Percentiles rank a stretch among this genome's conserved stretches.
Conservation (phyloP, 1,140 invertebrate species). For the Drusus annulatus region DNA sequence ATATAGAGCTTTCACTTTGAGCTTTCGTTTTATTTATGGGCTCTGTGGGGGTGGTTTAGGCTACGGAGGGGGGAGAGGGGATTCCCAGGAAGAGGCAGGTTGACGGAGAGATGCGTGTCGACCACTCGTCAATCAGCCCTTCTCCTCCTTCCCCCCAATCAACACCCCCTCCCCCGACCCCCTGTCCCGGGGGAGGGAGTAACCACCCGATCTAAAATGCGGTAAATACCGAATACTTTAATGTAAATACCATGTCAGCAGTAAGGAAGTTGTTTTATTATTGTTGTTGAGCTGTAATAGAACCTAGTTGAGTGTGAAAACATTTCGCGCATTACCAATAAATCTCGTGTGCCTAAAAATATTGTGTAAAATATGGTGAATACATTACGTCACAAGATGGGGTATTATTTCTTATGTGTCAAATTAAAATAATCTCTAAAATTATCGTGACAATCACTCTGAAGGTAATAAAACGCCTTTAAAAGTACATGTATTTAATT, state of each 20-base stretch:
- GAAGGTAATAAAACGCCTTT: no score
- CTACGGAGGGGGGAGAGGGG: neutral
- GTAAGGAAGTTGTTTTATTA: neutral
- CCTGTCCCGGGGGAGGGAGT: neutral
- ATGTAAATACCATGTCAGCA: neutral
- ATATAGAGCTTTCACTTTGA: slow-evolving; percentile 13
- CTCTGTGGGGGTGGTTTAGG: neutral
- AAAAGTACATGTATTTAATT: no score
- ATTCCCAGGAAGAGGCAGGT: slow-evolving; percentile 29
- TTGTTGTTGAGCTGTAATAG: no score
- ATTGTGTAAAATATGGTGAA: no score
- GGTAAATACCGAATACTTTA: neutral
- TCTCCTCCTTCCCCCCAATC: slow-evolving; percentile 7
- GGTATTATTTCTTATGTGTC: no score
- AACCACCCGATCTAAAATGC: neutral
- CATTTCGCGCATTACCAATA: no score
- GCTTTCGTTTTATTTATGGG: slow-evolving; percentile 16
- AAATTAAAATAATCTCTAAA: no score
- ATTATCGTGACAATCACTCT: no score
- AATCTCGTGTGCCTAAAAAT: no score
- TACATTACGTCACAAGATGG: no score
- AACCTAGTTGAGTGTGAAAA: no score
- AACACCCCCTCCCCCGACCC: neutral
- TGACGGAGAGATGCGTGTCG: slow-evolving; percentile 46
- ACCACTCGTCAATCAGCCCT: slow-evolving; percentile 50